phyloP scores from a whole-genome alignment of 92 coral and sea anemone species.

The Porites evermanni region DNA sequence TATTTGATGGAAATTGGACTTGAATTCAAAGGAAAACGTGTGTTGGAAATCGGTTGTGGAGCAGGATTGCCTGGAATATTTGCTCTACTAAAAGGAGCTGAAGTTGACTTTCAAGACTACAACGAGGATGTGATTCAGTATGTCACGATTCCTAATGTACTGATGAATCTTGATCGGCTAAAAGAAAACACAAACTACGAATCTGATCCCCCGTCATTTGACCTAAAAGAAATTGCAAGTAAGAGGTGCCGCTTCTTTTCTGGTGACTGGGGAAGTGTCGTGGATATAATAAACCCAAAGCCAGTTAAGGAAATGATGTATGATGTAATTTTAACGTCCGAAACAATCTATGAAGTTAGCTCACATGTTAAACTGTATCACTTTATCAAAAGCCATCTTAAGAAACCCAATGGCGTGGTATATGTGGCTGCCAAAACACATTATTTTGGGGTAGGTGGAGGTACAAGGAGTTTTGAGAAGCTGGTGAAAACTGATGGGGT shows the following conservation, averaged over 20 bases:
- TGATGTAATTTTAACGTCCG: constrained; percentile 92
- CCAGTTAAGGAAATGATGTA: constrained; percentile 45
- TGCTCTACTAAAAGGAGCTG: constrained; percentile 77
- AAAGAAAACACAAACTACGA: neutral
- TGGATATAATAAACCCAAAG: constrained; percentile 67
- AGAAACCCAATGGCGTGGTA: constrained; percentile 75
- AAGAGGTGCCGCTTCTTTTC: constrained; percentile 75
- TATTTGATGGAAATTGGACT: constrained; percentile 65
- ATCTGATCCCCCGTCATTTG: neutral
- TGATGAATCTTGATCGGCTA: constrained; percentile 52
- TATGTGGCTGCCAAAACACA: constrained; percentile 93
- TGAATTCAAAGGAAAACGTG: constrained; percentile 68
- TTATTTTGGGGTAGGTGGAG: constrained; percentile 99
- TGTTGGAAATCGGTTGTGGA: constrained; percentile 93
- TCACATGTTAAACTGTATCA: constrained; percentile 72
- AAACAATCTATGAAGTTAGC: constrained; percentile 85
- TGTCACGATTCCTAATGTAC: constrained; percentile 90
- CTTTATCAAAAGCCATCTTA: constrained; percentile 70
- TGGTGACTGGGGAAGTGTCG: constrained; percentile 88
- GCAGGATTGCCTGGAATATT: constrained; percentile 94
- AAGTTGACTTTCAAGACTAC: constrained; percentile 94
- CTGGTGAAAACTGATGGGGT: constrained; percentile 67
- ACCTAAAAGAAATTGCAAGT: neutral
- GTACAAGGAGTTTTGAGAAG: constrained; percentile 88
- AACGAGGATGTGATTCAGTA: constrained; percentile 85